A percentile compares a stretch with the other conserved stretches of the same genome.
Conservation (phyloP, 2,113 vertebrate genomes). For the Miniopterus natalensis region DNA sequence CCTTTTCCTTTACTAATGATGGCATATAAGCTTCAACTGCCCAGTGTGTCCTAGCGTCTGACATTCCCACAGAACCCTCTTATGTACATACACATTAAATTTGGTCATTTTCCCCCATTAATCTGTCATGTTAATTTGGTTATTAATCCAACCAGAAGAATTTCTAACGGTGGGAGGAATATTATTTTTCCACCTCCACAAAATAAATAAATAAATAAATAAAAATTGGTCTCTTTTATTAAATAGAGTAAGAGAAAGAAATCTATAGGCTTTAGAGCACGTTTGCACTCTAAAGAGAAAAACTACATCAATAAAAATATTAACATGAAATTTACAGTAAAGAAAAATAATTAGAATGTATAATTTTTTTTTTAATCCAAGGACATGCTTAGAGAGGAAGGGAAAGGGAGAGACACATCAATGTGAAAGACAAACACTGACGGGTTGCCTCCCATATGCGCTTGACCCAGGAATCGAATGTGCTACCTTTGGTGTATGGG, state of each 20-base stretch:
- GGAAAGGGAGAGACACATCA: not conserved
- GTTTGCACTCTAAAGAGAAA: not conserved
- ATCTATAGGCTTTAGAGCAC: not conserved
- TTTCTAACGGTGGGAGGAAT: not conserved
- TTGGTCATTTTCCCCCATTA: not conserved
- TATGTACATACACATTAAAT: not conserved
- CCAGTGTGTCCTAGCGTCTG: not conserved
- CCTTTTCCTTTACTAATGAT: not conserved
- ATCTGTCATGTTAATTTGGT: not conserved
- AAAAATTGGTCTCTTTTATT: not conserved
- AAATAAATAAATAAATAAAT: constrained; percentile 1
- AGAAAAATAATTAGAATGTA: not conserved
- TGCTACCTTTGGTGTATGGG: not conserved
- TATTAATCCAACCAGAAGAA: not conserved
- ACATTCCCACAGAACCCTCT: not conserved
- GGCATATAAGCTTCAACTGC: not conserved
- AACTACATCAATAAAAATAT: not conserved
- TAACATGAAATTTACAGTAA: not conserved
- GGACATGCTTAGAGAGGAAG: not conserved
- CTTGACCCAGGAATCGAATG: not conserved
- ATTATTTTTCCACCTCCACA: not conserved
- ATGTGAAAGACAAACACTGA: too few relatives aligned
- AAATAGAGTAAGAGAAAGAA: not conserved
- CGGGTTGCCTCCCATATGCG: not conserved
- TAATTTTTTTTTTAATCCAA: not conserved